Conservation (phyloP, 2,797 vertebrate species). For the Bufotes viridis region DNA sequence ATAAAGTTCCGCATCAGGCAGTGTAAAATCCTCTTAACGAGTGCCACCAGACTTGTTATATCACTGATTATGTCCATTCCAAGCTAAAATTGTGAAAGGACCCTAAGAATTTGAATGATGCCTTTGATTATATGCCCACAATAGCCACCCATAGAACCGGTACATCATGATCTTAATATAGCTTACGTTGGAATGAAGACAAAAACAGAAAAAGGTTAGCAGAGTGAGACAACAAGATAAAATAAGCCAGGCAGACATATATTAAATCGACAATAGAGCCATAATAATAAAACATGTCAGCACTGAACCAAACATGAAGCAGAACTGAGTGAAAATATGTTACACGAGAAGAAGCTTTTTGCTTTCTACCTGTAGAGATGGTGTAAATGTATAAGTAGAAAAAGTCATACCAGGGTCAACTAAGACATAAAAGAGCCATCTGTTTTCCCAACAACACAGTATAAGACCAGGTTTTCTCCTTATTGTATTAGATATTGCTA, state of each 20-base stretch:
- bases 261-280: background rate
- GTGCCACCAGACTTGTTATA: too few relatives aligned
- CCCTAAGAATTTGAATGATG: too few relatives aligned
- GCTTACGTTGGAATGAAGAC: background rate
- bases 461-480: background rate
- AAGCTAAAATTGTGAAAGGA: too few relatives aligned
- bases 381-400: background rate
- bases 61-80: too few relatives aligned
- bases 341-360: background rate
- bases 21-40: too few relatives aligned
- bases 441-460: background rate
- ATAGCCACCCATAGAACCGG: too few relatives aligned
- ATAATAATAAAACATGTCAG: background rate
- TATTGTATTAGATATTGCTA: background rate
- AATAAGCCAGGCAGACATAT: background rate
- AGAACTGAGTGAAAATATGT: background rate
- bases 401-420: background rate
- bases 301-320: background rate
- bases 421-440: slow-evolving; percentile 20
- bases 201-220: background rate
- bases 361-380: background rate
- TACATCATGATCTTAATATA: background rate
- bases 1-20: too few relatives aligned
- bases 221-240: background rate
- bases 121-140: background rate